Evolutionary conservation across 1,140 invertebrate genomes (phyloP), one percentile per base, ranked within the genome.

Genomic region (Drosophila bipectinata): DNA sequence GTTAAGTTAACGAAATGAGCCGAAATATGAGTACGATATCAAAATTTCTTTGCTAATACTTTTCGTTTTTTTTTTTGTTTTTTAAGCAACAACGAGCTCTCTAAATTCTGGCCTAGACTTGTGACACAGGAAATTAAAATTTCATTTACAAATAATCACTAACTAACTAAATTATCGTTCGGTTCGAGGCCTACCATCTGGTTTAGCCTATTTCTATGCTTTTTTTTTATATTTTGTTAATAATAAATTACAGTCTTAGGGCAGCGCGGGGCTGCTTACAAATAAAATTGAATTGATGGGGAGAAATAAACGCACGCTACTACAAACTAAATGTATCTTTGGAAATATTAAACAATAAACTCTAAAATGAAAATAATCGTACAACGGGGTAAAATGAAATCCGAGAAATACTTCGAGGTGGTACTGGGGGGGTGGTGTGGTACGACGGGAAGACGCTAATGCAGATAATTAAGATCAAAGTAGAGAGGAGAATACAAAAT

Each of bases 191-290:
- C 59, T 62, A 15, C 37, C 28, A n/a, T 62, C 3, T 15, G 57
- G 49, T 62, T 18, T 26, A 58, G 61, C 61, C 61, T 68, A 8
- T 18, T 63, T 52, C n/a, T 32, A 37, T 34, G 21, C 15, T 41
- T 55, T 24, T 4, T 69, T 71, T 72, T 72, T 69, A 15, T 54
- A 18, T 39, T 4, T 69, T 69, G 76, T 72, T 64, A 84, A 77
- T 69, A 84, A 84, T 84, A 85, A 85, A 84, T 88, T 87, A 87
- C 82, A 87, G 82, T 87, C 82, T 87, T 87, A 77, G 44, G 64
- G 69, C 62, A 78, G 56, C 59, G 9, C 47, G 18, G 12, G 48
- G 68, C 61, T 72, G 72, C 73, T 73, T 77, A 81, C 73, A 82
- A 71, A 52, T 56, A 58, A 77, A 77, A 77, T 51, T 74, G 63